phyloP scores from a whole-genome alignment of 1,140 invertebrate genomes.

The Stratiolaelaps scimitus region DNA sequence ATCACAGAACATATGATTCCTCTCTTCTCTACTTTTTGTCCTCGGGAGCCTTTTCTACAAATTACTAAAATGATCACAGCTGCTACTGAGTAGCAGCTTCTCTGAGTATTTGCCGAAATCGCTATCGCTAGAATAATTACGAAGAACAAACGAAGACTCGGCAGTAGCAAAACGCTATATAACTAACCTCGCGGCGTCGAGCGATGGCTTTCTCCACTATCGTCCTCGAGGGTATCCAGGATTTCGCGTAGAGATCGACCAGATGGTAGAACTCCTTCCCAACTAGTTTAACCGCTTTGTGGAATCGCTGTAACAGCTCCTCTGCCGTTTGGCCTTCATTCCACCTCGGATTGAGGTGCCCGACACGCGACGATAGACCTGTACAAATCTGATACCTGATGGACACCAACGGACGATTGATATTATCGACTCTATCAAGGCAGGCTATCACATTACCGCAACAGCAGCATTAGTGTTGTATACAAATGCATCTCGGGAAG shows the following conservation, averaged over 20 bases:
- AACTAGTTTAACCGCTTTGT: constrained; percentile 60
- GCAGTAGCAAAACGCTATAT: neutral
- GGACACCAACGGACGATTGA: constrained; percentile 27
- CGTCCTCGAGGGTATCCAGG: constrained; percentile 70
- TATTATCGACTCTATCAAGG: too few species aligned
- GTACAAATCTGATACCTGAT: constrained; percentile 63
- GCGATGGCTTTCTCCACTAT: constrained; percentile 58
- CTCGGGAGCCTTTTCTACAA: too few species aligned
- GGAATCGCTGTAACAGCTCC: constrained; percentile 39
- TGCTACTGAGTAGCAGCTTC: too few species aligned
- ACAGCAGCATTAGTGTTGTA: too few species aligned
- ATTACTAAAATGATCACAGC: too few species aligned
- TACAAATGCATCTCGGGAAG: too few species aligned
- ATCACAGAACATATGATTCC: too few species aligned
- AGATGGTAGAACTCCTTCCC: constrained; percentile 64
- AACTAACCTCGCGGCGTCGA: constrained; percentile 49
- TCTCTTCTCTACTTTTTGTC: too few species aligned
- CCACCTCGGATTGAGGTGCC: constrained; percentile 71
- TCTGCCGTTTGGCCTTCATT: constrained; percentile 48
- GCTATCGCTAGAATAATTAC: too few species aligned
- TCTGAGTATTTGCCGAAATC: too few species aligned
- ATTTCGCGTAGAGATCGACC: constrained; percentile 53
- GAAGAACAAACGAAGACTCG: too few species aligned
- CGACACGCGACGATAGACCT: constrained; percentile 59
- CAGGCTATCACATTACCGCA: too few species aligned